Percentiles rank a stretch among this genome's conserved stretches.
phyloP scores from a whole-genome alignment of 2,888 invertebrate genomes.

The Lasioglossum morio region DNA sequence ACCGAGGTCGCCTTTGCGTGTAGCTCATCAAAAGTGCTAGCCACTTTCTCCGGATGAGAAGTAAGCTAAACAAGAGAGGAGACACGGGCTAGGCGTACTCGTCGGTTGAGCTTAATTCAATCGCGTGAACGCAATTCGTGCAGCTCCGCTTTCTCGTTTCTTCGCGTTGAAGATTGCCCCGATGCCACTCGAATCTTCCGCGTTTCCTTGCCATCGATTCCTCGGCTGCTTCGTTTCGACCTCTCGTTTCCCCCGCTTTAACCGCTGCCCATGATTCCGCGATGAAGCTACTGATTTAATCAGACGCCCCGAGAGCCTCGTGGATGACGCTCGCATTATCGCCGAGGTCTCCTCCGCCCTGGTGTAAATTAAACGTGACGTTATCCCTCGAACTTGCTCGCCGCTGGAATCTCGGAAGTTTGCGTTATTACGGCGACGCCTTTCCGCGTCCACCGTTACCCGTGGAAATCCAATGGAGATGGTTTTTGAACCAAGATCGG shows the following conservation, averaged over 20 bases:
- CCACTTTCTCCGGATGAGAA: neutral
- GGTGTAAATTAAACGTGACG: conserved; percentile 56
- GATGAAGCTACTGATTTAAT: conserved; percentile 72
- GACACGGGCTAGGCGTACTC: neutral
- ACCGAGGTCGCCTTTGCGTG: neutral
- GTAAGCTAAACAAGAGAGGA: neutral
- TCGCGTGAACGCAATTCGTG: conserved; percentile 20
- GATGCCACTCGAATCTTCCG: conserved; percentile 23
- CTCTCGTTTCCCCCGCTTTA: conserved; percentile 42
- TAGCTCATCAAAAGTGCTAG: neutral
- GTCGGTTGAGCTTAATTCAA: conserved; percentile 21
- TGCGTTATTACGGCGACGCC: conserved; percentile 11
- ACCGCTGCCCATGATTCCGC: conserved; percentile 68
- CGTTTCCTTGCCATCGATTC: conserved; percentile 33
- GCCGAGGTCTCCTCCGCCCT: conserved; percentile 2
- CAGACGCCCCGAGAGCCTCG: conserved; percentile 45
- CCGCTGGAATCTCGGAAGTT: conserved; percentile 24
- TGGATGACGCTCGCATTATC: conserved; percentile 51
- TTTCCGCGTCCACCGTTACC: neutral
- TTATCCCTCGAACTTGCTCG: conserved; percentile 39
- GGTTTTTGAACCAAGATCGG: conserved; percentile 26
- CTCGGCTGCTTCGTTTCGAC: neutral
- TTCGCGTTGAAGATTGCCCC: conserved; percentile 13
- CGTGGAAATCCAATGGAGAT: neutral
- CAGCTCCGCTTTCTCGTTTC: conserved; percentile 5